Evolutionary conservation across 1,140 invertebrate species (phyloP).

Genomic region (Micrasema minimum): DNA sequence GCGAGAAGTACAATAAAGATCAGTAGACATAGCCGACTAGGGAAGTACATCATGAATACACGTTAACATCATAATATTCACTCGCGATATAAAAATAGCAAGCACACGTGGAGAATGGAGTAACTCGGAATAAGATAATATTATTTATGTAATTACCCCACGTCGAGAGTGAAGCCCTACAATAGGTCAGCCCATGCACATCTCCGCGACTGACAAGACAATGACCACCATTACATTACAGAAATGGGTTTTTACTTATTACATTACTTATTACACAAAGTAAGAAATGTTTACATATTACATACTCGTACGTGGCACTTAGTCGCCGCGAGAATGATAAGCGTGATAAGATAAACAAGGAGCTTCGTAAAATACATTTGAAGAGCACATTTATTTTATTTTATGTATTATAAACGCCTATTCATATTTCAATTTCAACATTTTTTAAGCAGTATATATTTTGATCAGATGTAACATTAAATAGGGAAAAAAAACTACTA

Average conservation of each 20-base stretch:
- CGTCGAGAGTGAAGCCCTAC: background rate
- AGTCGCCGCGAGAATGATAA: no score
- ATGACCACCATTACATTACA: background rate
- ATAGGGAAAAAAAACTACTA: no score
- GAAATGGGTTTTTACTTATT: background rate
- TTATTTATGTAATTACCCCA: background rate
- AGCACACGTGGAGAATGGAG: conserved; percentile 6
- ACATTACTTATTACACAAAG: background rate
- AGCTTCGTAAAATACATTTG: no score
- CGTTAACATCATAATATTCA: background rate
- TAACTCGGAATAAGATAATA: background rate
- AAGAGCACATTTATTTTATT: no score
- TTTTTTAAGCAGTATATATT: no score
- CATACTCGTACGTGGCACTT: no score
- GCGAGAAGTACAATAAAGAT: background rate
- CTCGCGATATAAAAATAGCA: background rate
- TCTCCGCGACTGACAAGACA: background rate
- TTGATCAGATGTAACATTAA: no score
- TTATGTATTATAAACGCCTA: no score
- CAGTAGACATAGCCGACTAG: no score
- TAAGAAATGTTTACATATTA: background rate
- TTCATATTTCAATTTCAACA: no score
- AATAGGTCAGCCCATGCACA: background rate
- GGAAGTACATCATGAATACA: background rate
- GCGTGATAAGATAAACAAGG: no score